These are phyloP conservation scores for Tipula confusa DNA, from an alignment of 2,888 invertebrate genomes.

Conservation along the genomic window DNA sequence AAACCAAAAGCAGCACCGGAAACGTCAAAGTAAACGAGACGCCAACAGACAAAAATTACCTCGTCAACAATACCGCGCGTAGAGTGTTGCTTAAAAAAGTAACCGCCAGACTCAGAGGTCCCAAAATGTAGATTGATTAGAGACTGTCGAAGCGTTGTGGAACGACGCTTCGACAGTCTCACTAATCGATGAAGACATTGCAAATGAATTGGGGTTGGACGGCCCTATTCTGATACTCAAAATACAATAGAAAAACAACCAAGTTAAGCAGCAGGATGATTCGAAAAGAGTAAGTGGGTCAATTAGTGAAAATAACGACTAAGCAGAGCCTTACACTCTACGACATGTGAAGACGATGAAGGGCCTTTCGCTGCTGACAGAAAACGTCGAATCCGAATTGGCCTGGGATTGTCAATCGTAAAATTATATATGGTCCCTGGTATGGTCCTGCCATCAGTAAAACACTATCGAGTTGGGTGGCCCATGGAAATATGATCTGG, in stretches of 20 bases:
- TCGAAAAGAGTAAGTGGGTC: neutral
- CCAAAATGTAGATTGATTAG: too few relatives aligned
- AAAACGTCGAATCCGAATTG: neutral
- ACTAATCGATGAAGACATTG: neutral
- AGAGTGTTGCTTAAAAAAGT: too few relatives aligned
- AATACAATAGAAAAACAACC: neutral
- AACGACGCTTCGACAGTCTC: neutral
- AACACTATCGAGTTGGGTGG: neutral
- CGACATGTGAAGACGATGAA: neutral
- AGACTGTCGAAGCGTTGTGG: neutral
- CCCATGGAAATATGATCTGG: neutral
- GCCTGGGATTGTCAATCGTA: neutral
- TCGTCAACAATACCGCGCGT: too few relatives aligned
- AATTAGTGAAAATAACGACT: neutral
- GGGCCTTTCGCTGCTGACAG: neutral
- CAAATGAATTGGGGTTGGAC: neutral
- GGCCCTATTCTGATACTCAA: neutral
- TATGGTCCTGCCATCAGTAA: neutral
- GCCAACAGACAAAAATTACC: too few relatives aligned
- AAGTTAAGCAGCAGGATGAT: neutral
- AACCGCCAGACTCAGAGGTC: neutral
- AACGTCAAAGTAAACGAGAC: too few relatives aligned
- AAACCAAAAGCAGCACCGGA: too few relatives aligned
- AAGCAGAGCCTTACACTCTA: too few relatives aligned
- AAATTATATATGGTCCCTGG: neutral